Percentiles rank a stretch among this genome's conserved stretches.
Evolutionary conservation across 1,140 invertebrate genomes (phyloP).

Genomic region (Ceratitis capitata): DNA sequence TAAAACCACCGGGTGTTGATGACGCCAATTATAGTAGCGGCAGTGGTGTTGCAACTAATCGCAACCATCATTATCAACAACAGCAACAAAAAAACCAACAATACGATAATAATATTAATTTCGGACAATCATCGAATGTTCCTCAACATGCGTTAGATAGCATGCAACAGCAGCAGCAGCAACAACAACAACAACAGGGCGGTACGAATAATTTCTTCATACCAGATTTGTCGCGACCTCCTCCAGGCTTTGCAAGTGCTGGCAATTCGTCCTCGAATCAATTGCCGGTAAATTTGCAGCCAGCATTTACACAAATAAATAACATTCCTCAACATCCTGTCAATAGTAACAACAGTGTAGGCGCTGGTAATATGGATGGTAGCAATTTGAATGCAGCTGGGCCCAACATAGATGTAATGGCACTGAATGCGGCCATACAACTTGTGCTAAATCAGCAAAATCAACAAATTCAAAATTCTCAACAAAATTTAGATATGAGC

Average conservation of each 20-base stretch:
- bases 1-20: constrained; percentile 38
- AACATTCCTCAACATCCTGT: constrained; percentile 39
- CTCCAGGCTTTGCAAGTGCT: constrained; percentile 78
- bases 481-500: neutral
- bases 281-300: constrained; percentile 46
- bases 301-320: constrained; percentile 47
- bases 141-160: neutral
- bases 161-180: constrained; percentile 60
- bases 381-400: constrained; percentile 47
- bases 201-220: constrained; percentile 67
- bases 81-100: constrained; percentile 41
- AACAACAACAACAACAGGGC: too few relatives aligned
- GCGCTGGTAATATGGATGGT: neutral
- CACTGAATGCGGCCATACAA: constrained; percentile 59
- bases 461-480: constrained; percentile 45
- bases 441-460: constrained; percentile 58
- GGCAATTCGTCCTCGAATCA: neutral
- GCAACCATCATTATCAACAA: constrained; percentile 45
- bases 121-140: neutral
- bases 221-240: constrained; percentile 86
- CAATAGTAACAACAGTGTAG: neutral
- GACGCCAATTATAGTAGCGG: neutral
- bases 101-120: constrained; percentile 28
- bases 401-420: constrained; percentile 52
- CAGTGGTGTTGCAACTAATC: neutral